Evolutionary conservation across 2,797 vertebrate species (phyloP).

Genomic region (Takifugu ocellatus): DNA sequence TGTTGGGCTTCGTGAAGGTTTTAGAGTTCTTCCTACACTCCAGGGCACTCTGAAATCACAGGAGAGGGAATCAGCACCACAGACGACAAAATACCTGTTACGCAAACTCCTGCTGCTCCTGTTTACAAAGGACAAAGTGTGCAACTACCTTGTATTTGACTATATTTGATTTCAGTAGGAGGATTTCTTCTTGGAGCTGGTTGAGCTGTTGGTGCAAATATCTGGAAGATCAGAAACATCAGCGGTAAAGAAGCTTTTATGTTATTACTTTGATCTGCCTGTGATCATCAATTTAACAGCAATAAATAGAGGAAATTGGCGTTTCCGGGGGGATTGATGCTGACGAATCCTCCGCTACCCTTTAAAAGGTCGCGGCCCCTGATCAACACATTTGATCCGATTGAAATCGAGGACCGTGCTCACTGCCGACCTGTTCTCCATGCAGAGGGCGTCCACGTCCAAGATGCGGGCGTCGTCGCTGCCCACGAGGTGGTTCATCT

Average conservation of each 20-base stretch:
- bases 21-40: slow-evolving; percentile 91
- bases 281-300: too few species aligned
- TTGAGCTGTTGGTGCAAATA: slow-evolving; percentile 93
- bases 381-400: too few species aligned
- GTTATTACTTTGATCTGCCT: not conserved
- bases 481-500: slow-evolving; percentile 91
- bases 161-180: slow-evolving; percentile 89
- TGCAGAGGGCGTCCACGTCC: slow-evolving; percentile 93
- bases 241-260: not conserved
- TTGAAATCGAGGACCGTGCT: not conserved
- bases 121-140: not conserved
- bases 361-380: too few species aligned
- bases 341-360: too few species aligned
- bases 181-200: slow-evolving; percentile 93
- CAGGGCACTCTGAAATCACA: slow-evolving; percentile 83
- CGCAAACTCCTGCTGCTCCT: too few species aligned
- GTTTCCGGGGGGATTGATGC: too few species aligned
- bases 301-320: not conserved
- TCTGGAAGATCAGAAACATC: slow-evolving; percentile 63
- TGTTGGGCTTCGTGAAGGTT: slow-evolving; percentile 81
- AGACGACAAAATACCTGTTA: not conserved
- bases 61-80: too few species aligned
- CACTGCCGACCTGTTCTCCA: slow-evolving; percentile 90
- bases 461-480: slow-evolving; percentile 86
- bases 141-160: slow-evolving; percentile 91